phyloP scores from a whole-genome alignment of 2,113 vertebrate species.

The Copsychus sechellarum region DNA sequence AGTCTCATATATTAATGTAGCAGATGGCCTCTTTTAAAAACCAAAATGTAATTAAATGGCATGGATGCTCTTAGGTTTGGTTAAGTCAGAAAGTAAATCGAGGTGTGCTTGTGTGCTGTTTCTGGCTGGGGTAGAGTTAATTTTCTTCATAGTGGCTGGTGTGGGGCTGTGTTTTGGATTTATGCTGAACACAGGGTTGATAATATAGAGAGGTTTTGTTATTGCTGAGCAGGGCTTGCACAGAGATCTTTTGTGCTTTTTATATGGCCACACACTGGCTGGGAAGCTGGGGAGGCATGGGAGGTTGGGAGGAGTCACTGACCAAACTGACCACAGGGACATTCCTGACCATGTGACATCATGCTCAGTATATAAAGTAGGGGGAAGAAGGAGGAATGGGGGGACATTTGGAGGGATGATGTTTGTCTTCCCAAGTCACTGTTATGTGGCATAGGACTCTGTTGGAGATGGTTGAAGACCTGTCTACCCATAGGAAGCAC shows the following conservation, averaged over 20 bases:
- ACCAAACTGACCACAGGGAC: background rate
- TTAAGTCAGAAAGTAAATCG: background rate
- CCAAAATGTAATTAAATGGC: background rate
- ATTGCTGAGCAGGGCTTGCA: background rate
- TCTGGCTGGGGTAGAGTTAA: background rate
- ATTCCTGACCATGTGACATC: background rate
- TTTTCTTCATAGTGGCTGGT: background rate
- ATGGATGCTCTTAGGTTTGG: background rate
- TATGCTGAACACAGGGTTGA: background rate
- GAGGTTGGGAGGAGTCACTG: background rate
- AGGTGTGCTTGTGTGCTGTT: background rate
- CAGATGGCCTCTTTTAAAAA: background rate
- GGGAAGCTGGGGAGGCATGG: accelerated
- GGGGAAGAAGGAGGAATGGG: background rate
- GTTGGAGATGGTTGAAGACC: background rate
- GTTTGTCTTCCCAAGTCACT: background rate
- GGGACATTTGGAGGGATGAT: accelerated
- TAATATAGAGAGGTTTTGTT: background rate
- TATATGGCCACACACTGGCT: accelerated
- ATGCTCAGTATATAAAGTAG: background rate
- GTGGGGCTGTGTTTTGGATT: background rate
- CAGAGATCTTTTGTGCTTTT: background rate
- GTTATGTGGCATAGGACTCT: accelerated
- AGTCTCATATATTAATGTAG: background rate
- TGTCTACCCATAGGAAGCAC: background rate